Percentiles rank a stretch among this genome's conserved stretches.
Evolutionary conservation across 2,113 vertebrate species (phyloP).

Genomic region (Mirounga angustirostris): DNA sequence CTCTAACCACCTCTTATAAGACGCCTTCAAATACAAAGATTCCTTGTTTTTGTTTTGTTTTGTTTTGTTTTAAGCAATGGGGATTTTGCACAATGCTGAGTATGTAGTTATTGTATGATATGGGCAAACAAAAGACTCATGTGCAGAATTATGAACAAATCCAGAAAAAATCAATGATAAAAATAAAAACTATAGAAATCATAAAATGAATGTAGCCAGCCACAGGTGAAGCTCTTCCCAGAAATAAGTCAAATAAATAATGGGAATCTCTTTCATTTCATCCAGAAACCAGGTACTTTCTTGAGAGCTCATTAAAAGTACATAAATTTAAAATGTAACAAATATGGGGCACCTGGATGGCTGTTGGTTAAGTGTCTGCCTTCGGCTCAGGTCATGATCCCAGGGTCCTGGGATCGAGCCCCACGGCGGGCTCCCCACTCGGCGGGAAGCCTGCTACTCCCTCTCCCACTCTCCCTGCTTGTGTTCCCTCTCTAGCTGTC

Average conservation of each 20-base stretch:
- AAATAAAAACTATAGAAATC: constrained; percentile 43
- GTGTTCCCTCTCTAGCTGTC: too few species aligned
- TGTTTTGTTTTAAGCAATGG: background rate
- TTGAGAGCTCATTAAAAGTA: background rate
- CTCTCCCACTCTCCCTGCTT: too few species aligned
- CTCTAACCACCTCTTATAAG: background rate
- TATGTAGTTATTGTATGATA: background rate
- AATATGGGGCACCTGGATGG: background rate
- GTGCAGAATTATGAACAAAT: background rate
- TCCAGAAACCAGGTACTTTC: background rate
- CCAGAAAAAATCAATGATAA: constrained; percentile 4
- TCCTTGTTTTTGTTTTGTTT: background rate
- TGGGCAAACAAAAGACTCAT: background rate
- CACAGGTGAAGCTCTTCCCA: background rate
- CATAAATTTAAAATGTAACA: constrained; percentile 6
- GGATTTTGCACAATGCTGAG: background rate
- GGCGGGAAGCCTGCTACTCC: too few species aligned
- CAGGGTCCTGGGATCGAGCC: too few species aligned
- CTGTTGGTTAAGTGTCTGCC: too few species aligned
- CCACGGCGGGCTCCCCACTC: too few species aligned
- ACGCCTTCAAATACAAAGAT: background rate
- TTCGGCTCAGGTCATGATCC: too few species aligned
- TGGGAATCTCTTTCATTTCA: background rate
- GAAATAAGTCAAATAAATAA: constrained; percentile 51
- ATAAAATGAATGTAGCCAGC: constrained; percentile 19